phyloP scores from a whole-genome alignment of 1,140 invertebrate species.

The Diuraphis noxia region DNA sequence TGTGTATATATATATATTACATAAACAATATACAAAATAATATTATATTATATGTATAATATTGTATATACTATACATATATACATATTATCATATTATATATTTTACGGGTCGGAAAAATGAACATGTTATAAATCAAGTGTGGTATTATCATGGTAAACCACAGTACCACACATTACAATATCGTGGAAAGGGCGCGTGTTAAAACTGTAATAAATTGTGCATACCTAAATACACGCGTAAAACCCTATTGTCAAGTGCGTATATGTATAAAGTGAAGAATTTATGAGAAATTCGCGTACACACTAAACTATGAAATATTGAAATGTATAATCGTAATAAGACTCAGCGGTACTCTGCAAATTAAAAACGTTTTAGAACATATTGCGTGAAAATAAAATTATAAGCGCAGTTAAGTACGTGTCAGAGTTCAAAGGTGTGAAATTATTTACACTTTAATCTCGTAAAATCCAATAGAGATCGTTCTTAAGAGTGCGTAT shows the following conservation, averaged over 20 bases:
- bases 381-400: not conserved
- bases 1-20: too few species aligned
- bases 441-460: too few species aligned
- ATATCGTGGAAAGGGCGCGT: not conserved
- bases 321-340: not conserved
- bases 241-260: not conserved
- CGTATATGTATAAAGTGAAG: not conserved
- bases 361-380: not conserved
- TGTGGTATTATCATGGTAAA: not conserved
- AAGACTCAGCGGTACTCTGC: not conserved
- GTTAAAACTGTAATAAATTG: not conserved
- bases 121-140: slow-evolving; percentile 6
- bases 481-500: too few species aligned
- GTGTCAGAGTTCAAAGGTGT: not conserved
- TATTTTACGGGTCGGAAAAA: slow-evolving; percentile 4
- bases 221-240: not conserved
- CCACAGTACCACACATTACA: not conserved
- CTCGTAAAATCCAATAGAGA: too few species aligned
- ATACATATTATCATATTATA: not conserved
- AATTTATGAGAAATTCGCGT: not conserved
- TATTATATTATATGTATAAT: not conserved
- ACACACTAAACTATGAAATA: not conserved
- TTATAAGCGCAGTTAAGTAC: not conserved
- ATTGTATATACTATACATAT: not conserved
- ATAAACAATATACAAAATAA: not conserved